A percentile compares a stretch with the other conserved stretches of the same genome.
phyloP scores from a whole-genome alignment of 2,113 vertebrate genomes.

The Sardina pilchardus region DNA sequence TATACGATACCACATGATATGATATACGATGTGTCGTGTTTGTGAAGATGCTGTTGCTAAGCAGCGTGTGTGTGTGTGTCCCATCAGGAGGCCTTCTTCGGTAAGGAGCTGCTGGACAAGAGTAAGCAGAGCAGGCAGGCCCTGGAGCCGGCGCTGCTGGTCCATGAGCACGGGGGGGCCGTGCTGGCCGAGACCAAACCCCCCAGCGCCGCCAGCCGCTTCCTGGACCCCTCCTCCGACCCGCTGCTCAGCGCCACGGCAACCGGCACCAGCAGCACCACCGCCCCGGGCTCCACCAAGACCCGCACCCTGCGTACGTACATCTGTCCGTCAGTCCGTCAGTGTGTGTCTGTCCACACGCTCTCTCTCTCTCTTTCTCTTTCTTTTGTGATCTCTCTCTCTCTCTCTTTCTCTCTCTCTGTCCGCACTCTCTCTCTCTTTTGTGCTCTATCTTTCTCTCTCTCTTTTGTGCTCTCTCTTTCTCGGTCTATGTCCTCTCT shows the following conservation, averaged over 20 bases:
- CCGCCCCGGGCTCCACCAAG: slow-evolving; percentile 74
- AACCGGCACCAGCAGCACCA: slow-evolving; percentile 33
- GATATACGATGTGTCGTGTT: background rate
- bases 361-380: background rate
- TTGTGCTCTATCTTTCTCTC: too few relatives aligned
- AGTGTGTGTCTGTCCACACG: background rate
- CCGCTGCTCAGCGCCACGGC: slow-evolving; percentile 71
- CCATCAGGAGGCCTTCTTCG: slow-evolving; percentile 93
- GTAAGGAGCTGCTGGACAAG: slow-evolving; percentile 87
- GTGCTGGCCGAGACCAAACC: slow-evolving; percentile 65
- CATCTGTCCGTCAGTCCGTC: background rate
- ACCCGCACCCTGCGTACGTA: slow-evolving; percentile 78
- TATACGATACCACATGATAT: too few relatives aligned
- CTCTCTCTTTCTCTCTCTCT: background rate
- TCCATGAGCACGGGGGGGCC: slow-evolving; percentile 70
- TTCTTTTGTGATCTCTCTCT: background rate
- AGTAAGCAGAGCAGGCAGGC: slow-evolving; percentile 77
- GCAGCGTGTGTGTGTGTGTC: background rate
- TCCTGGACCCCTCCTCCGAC: slow-evolving; percentile 77
- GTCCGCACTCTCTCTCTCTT: too few relatives aligned
- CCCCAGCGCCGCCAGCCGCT: slow-evolving; percentile 57
- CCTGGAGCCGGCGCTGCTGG: slow-evolving; percentile 62
- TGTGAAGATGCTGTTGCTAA: background rate
- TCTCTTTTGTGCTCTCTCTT: too few relatives aligned
- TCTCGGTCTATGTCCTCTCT: background rate